Evolutionary conservation across 2,888 invertebrate species (phyloP).

Genomic region (Synergus japonicus): DNA sequence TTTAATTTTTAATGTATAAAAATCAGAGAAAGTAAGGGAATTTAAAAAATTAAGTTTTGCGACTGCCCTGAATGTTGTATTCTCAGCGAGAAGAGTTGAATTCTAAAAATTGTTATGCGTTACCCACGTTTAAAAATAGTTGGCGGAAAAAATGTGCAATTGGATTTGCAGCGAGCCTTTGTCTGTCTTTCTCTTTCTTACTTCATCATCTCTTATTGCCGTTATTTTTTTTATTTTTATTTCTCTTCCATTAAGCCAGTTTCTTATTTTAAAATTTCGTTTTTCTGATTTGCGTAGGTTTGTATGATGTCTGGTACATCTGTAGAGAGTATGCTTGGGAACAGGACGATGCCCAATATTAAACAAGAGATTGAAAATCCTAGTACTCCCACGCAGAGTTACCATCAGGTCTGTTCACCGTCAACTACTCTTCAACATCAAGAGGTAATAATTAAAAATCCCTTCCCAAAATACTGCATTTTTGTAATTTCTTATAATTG

Average conservation of each 20-base stretch:
- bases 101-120: slow-evolving; percentile 72
- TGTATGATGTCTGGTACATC: slow-evolving; percentile 84
- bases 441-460: slow-evolving; percentile 66
- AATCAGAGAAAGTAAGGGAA: too few species aligned
- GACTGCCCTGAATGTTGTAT: too few species aligned
- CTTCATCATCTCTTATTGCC: slow-evolving; percentile 12
- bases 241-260: slow-evolving; percentile 35
- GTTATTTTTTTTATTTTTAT: not conserved
- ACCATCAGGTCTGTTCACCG: slow-evolving; percentile 75
- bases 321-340: slow-evolving; percentile 72
- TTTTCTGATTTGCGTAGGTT: slow-evolving; percentile 78
- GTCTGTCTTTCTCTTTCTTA: not conserved
- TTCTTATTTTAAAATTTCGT: not conserved
- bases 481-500: too few species aligned
- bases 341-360: slow-evolving; percentile 77
- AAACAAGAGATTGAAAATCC: slow-evolving; percentile 82
- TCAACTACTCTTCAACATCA: slow-evolving; percentile 76
- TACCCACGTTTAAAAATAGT: slow-evolving; percentile 72
- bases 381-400: slow-evolving; percentile 73
- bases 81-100: slow-evolving; percentile 50
- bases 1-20: too few species aligned
- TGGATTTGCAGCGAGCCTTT: slow-evolving; percentile 53
- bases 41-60: too few species aligned
- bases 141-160: slow-evolving; percentile 65
- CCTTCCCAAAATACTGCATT: too few species aligned